A percentile compares a stretch with the other conserved stretches of the same genome.
Evolutionary conservation across 2,797 vertebrate genomes (phyloP).

Genomic region (Anguilla obscura): DNA sequence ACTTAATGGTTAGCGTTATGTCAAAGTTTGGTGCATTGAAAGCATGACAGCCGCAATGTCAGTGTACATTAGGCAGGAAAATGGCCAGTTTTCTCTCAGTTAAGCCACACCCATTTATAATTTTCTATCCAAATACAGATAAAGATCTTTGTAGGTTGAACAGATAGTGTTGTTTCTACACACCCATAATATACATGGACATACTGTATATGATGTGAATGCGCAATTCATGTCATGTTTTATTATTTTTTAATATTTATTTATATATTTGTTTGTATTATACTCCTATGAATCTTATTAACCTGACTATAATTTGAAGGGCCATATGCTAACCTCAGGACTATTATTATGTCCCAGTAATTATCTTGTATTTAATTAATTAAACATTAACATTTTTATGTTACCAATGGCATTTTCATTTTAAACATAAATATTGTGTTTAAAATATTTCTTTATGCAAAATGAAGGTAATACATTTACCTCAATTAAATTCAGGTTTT

Average conservation of each 20-base stretch:
- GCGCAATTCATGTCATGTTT: neutral
- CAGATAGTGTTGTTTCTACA: no score
- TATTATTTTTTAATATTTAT: neutral
- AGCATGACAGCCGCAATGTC: no score
- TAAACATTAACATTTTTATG: neutral
- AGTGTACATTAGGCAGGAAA: no score
- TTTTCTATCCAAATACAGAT: no score
- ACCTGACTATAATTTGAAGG: neutral
- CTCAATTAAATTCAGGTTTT: neutral
- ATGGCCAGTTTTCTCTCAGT: no score
- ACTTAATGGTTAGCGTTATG: neutral
- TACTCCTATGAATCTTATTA: neutral
- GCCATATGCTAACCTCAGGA: neutral
- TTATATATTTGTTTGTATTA: neutral
- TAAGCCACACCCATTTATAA: no score
- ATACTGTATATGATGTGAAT: neutral
- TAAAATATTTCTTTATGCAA: neutral
- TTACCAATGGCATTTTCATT: constrained; percentile 3
- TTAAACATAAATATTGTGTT: neutral
- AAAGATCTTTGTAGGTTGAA: no score
- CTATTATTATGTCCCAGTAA: neutral
- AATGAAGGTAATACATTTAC: neutral
- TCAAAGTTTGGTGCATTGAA: no score
- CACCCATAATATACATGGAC: neutral
- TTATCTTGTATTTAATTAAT: neutral